phyloP scores from a whole-genome alignment of 2,113 vertebrate genomes.

The Indicator indicator region DNA sequence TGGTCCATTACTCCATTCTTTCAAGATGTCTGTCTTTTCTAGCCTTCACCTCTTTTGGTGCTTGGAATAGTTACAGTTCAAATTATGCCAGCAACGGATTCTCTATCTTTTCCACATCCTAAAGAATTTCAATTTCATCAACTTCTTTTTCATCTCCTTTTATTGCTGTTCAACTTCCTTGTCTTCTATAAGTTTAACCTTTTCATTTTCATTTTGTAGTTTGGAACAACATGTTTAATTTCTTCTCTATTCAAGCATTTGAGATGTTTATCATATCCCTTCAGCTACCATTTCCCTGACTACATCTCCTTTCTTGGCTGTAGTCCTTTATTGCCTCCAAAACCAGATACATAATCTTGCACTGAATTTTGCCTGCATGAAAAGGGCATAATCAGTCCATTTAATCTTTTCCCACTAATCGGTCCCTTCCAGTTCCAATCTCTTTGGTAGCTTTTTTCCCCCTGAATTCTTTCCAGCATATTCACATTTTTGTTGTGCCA shows the following conservation, averaged over 20 bases:
- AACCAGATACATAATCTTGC: not conserved
- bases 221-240: not conserved
- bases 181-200: not conserved
- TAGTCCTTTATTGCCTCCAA: not conserved
- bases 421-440: not conserved
- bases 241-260: not conserved
- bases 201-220: not conserved
- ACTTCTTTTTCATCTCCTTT: not conserved
- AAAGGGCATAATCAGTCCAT: constrained; percentile 8
- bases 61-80: not conserved
- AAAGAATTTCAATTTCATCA: not conserved
- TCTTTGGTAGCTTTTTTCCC: not conserved
- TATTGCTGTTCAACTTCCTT: not conserved
- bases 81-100: not conserved
- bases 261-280: not conserved
- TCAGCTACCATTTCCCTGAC: not conserved
- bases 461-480: not conserved
- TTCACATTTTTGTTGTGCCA: constrained; percentile 8
- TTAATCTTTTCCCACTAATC: constrained; percentile 42
- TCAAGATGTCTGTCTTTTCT: not conserved
- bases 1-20: not conserved
- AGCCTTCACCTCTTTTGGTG: not conserved
- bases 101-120: not conserved
- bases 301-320: not conserved
- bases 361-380: not conserved